A percentile compares a stretch with the other conserved stretches of the same genome.
phyloP scores from a whole-genome alignment of 2,113 vertebrate species.

The Scomber colias region DNA sequence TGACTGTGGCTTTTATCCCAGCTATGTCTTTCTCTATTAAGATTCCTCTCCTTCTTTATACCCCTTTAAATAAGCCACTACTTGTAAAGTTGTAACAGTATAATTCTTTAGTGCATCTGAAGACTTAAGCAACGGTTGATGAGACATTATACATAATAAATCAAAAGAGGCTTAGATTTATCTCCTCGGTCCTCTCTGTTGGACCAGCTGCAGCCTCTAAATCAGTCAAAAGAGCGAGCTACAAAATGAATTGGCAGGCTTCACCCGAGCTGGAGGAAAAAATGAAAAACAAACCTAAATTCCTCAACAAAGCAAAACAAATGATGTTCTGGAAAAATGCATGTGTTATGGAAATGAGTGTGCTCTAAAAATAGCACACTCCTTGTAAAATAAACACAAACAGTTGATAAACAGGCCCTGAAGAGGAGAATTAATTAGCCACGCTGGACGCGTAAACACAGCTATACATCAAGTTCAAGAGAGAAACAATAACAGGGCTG shows the following conservation, averaged over 20 bases:
- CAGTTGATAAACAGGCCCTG: slow-evolving; percentile 79
- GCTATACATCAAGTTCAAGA: slow-evolving; percentile 84
- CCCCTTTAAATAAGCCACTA: slow-evolving; percentile 62
- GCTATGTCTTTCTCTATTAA: slow-evolving; percentile 45
- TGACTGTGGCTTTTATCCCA: slow-evolving; percentile 39
- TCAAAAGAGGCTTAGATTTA: slow-evolving; percentile 81
- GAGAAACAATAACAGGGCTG: slow-evolving; percentile 76
- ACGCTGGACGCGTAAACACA: slow-evolving; percentile 81
- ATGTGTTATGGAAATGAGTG: slow-evolving; percentile 75
- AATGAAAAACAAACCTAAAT: slow-evolving; percentile 72
- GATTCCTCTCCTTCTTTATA: slow-evolving; percentile 47
- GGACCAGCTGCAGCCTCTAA: slow-evolving; percentile 76
- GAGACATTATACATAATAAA: slow-evolving; percentile 83
- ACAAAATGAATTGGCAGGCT: slow-evolving; percentile 79
- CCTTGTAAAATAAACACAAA: slow-evolving; percentile 81
- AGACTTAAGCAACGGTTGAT: slow-evolving; percentile 78
- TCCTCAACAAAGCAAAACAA: slow-evolving; percentile 78
- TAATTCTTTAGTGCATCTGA: slow-evolving; percentile 73
- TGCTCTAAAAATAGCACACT: slow-evolving; percentile 78
- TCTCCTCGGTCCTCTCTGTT: slow-evolving; percentile 63
- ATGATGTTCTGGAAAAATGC: slow-evolving; percentile 62
- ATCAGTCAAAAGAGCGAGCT: slow-evolving; percentile 76
- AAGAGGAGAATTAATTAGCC: slow-evolving; percentile 84
- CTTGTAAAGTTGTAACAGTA: slow-evolving; percentile 69
- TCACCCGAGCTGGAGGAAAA: slow-evolving; percentile 46